Percentiles rank a stretch among this genome's conserved stretches.
Conservation (phyloP, 1,140 invertebrate genomes). For the Calosoma granatense region DNA sequence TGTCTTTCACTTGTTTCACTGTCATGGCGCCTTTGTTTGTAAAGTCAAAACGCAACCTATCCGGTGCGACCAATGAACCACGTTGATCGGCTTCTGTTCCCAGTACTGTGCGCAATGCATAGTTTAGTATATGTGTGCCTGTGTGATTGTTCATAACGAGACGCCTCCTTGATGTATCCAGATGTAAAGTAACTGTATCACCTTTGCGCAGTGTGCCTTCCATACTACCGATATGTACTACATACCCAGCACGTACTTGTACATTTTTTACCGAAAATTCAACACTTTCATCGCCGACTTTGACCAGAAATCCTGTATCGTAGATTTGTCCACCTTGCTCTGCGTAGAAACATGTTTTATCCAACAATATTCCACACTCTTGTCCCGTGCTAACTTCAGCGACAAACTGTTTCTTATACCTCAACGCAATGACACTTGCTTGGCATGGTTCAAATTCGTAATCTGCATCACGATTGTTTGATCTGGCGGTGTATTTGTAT, state of each 20-base stretch:
- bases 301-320: constrained; percentile 92
- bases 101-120: constrained; percentile 81
- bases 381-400: constrained; percentile 70
- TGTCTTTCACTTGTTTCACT: constrained; percentile 71
- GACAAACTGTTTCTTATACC: constrained; percentile 79
- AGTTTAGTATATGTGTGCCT: constrained; percentile 95
- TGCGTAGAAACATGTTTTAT: constrained; percentile 92
- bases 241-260: constrained; percentile 92
- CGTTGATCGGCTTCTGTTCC: constrained; percentile 89
- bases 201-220: constrained; percentile 80
- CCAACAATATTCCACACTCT: constrained; percentile 87
- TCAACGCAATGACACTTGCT: constrained; percentile 57
- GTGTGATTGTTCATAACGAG: constrained; percentile 99
- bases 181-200: constrained; percentile 70
- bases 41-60: constrained; percentile 94
- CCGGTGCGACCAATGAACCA: constrained; percentile 96
- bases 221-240: constrained; percentile 83
- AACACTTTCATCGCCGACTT: constrained; percentile 73
- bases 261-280: constrained; percentile 93
- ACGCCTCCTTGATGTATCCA: constrained; percentile 75
- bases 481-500: constrained; percentile 74
- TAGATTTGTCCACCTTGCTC: constrained; percentile 98
- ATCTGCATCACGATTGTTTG: constrained; percentile 48
- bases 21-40: constrained; percentile 90
- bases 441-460: constrained; percentile 60